A percentile compares a stretch with the other conserved stretches of the same genome.
Evolutionary conservation across 2,113 vertebrate species (phyloP).

Genomic region (Casuarius casuarius): DNA sequence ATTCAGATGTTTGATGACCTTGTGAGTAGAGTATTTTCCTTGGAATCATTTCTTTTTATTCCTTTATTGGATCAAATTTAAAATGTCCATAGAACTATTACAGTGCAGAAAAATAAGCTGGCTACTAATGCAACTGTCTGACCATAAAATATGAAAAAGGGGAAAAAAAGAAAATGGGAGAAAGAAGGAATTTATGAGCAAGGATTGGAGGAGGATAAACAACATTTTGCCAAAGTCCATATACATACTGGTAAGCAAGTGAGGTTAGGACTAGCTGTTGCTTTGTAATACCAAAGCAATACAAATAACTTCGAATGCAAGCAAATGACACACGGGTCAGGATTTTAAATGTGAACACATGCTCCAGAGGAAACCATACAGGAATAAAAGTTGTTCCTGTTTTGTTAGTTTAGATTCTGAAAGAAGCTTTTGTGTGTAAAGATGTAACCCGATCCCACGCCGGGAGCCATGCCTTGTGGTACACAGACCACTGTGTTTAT

Average conservation of each 20-base stretch:
- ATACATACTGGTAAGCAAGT: slow-evolving; percentile 30
- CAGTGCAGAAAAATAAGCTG: slow-evolving; percentile 19
- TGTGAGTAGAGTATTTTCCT: slow-evolving; percentile 43
- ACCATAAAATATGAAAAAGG: slow-evolving; percentile 19
- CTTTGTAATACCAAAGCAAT: slow-evolving; percentile 63
- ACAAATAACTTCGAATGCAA: slow-evolving; percentile 64
- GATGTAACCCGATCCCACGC: slow-evolving; percentile 75
- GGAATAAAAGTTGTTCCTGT: slow-evolving; percentile 77
- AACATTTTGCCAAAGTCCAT: slow-evolving; percentile 24
- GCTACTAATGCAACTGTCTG: slow-evolving; percentile 5
- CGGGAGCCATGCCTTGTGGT: slow-evolving; percentile 77
- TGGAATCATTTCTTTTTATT: slow-evolving; percentile 19
- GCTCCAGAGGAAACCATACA: slow-evolving; percentile 68
- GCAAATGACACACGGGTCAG: slow-evolving; percentile 67
- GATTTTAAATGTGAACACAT: slow-evolving; percentile 77
- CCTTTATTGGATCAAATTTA: slow-evolving; percentile 33
- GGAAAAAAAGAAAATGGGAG: not conserved
- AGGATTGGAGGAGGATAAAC: slow-evolving; percentile 11
- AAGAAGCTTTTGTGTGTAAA: slow-evolving; percentile 85
- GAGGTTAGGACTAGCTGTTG: not conserved
- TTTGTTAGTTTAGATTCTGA: slow-evolving; percentile 81
- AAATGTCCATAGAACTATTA: not conserved
- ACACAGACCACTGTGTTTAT: slow-evolving; percentile 74
- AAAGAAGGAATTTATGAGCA: slow-evolving; percentile 1
- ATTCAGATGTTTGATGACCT: slow-evolving; percentile 21